Conservation (phyloP, 2,888 invertebrate species). For the Lasius platythorax region DNA sequence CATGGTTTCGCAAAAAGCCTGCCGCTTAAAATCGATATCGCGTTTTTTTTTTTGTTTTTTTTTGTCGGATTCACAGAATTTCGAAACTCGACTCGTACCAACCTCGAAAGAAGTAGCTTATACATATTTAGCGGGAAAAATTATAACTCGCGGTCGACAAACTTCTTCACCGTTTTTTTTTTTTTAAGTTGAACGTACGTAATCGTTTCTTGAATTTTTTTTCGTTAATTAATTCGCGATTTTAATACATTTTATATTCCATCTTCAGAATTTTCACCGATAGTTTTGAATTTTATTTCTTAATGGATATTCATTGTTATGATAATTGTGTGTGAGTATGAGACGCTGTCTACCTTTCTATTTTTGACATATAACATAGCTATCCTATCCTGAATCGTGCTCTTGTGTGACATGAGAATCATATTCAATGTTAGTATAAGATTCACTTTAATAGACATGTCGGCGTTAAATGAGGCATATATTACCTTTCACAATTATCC, state of each 20-base stretch:
- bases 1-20: slow-evolving; percentile 16
- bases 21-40: too few relatives aligned
- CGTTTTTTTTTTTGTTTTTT: too few relatives aligned
- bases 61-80: background rate
- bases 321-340: background rate
- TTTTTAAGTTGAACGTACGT: background rate
- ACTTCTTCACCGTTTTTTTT: background rate
- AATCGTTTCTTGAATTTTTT: background rate
- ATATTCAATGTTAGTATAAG: background rate
- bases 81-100: background rate
- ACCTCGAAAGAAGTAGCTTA: background rate
- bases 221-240: background rate
- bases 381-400: background rate
- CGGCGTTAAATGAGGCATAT: background rate
- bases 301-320: background rate
- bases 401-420: background rate
- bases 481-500: slow-evolving; percentile 12
- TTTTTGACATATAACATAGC: background rate
- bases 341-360: background rate
- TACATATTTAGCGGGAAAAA: background rate
- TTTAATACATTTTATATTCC: background rate
- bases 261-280: background rate
- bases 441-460: slow-evolving; percentile 14
- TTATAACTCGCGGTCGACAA: background rate
- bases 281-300: background rate